Percentiles rank a stretch among this genome's conserved stretches.
Evolutionary conservation across 2,797 vertebrate species (phyloP).

Genomic region (Mus spretus): DNA sequence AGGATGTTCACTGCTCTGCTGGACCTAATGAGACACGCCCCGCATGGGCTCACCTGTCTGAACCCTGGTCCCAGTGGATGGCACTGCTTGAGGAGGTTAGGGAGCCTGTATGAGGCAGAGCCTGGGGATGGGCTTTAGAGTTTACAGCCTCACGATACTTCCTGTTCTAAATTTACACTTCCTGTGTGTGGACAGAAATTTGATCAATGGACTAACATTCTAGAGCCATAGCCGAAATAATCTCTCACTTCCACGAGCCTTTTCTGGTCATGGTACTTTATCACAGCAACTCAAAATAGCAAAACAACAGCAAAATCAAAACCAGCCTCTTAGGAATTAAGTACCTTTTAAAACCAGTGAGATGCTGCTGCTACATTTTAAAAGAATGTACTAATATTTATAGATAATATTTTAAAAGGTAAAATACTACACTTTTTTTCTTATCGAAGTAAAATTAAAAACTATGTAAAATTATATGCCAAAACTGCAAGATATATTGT

Average conservation of each 20-base stretch:
- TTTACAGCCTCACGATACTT: neutral
- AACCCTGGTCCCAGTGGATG: neutral
- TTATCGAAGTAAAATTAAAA: constrained; percentile 59
- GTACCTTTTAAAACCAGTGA: constrained; percentile 31
- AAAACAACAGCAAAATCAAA: constrained; percentile 22
- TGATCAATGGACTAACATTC: neutral
- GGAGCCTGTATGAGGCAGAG: neutral
- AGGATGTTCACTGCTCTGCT: neutral
- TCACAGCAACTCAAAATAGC: neutral
- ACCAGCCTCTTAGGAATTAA: constrained; percentile 20
- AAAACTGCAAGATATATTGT: constrained; percentile 11
- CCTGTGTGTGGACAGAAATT: neutral
- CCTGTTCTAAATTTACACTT: neutral
- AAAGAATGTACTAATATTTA: constrained; percentile 37
- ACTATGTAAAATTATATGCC: constrained; percentile 38
- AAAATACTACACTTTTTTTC: constrained; percentile 15
- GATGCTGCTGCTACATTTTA: neutral
- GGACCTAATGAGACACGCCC: too few relatives aligned
- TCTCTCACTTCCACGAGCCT: neutral
- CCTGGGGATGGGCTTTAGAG: neutral
- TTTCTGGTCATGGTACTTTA: neutral
- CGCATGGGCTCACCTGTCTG: too few relatives aligned
- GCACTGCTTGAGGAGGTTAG: neutral
- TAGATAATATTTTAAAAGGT: neutral
- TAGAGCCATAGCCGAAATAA: neutral